Base-by-base conservation (phyloP, 2,113 vertebrate species). In the Pogona vitticeps region DNA sequence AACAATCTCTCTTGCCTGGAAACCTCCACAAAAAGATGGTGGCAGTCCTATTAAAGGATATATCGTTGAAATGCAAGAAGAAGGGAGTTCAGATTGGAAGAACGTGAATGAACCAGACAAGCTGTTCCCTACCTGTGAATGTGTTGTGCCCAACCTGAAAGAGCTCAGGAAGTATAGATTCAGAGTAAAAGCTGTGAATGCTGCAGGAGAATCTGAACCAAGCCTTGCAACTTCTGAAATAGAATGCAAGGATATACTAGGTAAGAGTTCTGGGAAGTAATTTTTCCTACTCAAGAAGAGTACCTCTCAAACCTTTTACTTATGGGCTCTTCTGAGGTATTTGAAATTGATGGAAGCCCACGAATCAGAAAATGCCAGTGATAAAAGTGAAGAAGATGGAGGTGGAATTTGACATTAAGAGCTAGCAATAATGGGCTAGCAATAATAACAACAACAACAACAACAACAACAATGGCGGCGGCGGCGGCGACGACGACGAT, bases 41-140 rank as follows among this genome's bases (percentile, higher is more conserved):
- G 98, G 98, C 21, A 99, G 97, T 94, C 99, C 98, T 33, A 93
- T 99, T 86, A 98, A 98, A 94, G 99, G 99, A 61, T 99, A 99
- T 94, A 98, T 99, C 91, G 96, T 99, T 88, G 98, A 99, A 95
- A 97, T 98, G 91, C 98, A 99, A 67, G 98, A 99, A 94, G 98
- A 99, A 93, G 98, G 98, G 68, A 97, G 93, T 91, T 92, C 94
- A n/a, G 98, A 99, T 14, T 99, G 99, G 99, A 98, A 96, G 92
- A 97, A 94, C 82, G 97, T 98, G 67, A 99, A 98, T 76, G 97
- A 98, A 46, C 96, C 97, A 12, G 98, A 99, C 73, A 99, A 98
- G 94, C 97, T 98, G 40, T 96, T 99, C 88, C 96, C 98, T 46
- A 95, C 96, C 84, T 98, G 97, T 40, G 96, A 98, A 92, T 98